Conservation (phyloP, 2,113 vertebrate genomes). For the Cinclus mexicanus region DNA sequence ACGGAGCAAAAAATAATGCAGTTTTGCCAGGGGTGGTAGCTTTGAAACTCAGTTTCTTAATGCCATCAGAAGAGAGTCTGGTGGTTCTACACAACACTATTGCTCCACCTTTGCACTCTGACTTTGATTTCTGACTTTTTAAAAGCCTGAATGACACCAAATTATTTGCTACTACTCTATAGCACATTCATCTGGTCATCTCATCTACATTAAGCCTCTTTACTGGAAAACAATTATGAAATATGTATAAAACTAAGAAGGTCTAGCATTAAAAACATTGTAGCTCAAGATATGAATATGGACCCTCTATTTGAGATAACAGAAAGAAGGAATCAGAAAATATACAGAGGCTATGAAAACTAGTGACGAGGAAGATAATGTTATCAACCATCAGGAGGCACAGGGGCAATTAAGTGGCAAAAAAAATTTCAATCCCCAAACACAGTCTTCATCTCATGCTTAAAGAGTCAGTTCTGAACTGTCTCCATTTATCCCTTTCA, state of each 20-base stretch:
- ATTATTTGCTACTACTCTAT: neutral
- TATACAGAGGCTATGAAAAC: neutral
- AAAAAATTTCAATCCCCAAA: neutral
- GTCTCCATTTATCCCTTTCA: neutral
- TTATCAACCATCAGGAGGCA: neutral
- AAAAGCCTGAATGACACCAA: neutral
- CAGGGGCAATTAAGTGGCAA: neutral
- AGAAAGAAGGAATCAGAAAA: neutral
- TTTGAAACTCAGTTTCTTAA: neutral
- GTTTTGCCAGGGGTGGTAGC: neutral
- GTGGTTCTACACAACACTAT: neutral
- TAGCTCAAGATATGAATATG: neutral
- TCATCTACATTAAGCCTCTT: neutral
- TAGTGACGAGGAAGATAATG: neutral
- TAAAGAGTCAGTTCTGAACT: neutral
- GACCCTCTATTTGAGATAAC: neutral
- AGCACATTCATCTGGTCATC: neutral
- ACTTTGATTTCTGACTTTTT: neutral
- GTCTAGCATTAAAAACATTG: neutral
- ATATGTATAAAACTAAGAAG: neutral
- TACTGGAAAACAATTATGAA: neutral
- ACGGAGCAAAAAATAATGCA: neutral
- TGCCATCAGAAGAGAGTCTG: neutral
- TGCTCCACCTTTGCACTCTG: neutral
- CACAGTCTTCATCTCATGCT: neutral